Evolutionary conservation across 2,888 invertebrate species (phyloP), one percentile per base, ranked within the genome.

Genomic region (Dendrolimus houi): DNA sequence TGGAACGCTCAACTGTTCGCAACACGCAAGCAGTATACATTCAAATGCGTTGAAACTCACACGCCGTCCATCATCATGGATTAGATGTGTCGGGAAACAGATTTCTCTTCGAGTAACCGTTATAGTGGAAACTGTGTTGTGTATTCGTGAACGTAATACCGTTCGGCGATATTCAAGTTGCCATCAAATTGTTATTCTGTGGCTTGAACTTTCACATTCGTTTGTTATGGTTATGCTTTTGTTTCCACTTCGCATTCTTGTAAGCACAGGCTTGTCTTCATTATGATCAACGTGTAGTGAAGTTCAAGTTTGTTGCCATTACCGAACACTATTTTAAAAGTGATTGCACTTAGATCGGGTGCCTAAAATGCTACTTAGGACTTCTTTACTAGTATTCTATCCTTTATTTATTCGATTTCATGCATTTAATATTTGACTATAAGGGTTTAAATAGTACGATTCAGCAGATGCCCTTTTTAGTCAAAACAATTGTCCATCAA

Each of bases 41-140:
- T 89, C 83, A 87, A 87, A 83, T 89, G 86, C 85, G 88, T 84
- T 79, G 81, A 80, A 86, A 87, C 87, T 85, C 85, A 88, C 89
- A 89, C 90, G 89, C 88, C 80, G 81, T 85, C 88, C 85, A 85
- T 85, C 85, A 86, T 75, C 79, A 87, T 87, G 88, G 87, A 86
- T 83, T 81, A 75, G 82, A 82, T 74, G 82, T 83, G 82, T 79
- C 82, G 84, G 83, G 81, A 81, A 81, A 80, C 79, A 69, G 84
- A 85, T 88, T 88, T 88, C 87, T 85, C 85, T 79, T 77, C 79
- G 75, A 74, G 75, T 73, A 73, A 67, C 76, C 76, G 74, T 74
- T 40, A 56, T 52, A 53, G 77, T 77, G 81, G 75, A 80, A 83
- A 85, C 74, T 71, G 71, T 68, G 70, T 69, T 75, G 74, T 70